Evolutionary conservation across 2,888 invertebrate species (phyloP).

Genomic region (Antheraea yamamai): DNA sequence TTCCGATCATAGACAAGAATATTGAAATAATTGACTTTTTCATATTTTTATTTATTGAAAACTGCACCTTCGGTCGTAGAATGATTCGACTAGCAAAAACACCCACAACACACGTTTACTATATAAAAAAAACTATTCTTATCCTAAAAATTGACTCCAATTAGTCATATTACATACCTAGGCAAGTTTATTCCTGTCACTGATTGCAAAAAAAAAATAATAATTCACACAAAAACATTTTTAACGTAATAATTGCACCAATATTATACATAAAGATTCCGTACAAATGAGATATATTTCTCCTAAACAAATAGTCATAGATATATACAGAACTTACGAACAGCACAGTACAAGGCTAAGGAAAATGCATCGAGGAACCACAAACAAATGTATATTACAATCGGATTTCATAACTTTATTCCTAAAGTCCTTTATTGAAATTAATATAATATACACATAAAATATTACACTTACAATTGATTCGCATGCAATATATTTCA

Average conservation of each 20-base stretch:
- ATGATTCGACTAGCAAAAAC: slow-evolving; percentile 20
- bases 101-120: slow-evolving; percentile 28
- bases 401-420: slow-evolving; percentile 24
- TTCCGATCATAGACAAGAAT: background rate
- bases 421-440: slow-evolving; percentile 21
- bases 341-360: slow-evolving; percentile 49
- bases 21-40: background rate
- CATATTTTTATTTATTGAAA: background rate
- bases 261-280: slow-evolving; percentile 35
- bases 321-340: slow-evolving; percentile 28
- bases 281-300: slow-evolving; percentile 33
- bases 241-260: slow-evolving; percentile 34
- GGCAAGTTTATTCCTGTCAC: slow-evolving; percentile 39
- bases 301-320: slow-evolving; percentile 23
- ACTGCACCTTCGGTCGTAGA: background rate
- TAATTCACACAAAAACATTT: slow-evolving; percentile 5
- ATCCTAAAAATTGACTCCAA: slow-evolving; percentile 40
- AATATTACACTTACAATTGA: background rate
- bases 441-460: slow-evolving; percentile 25
- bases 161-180: slow-evolving; percentile 32
- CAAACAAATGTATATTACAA: slow-evolving; percentile 41
- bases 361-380: slow-evolving; percentile 77
- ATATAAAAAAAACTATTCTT: slow-evolving; percentile 36
- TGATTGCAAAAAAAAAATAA: slow-evolving; percentile 17
- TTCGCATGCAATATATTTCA: background rate